Percentiles rank a stretch among this genome's conserved stretches.
phyloP scores from a whole-genome alignment of 2,888 invertebrate species.

The Nomada fabriciana region DNA sequence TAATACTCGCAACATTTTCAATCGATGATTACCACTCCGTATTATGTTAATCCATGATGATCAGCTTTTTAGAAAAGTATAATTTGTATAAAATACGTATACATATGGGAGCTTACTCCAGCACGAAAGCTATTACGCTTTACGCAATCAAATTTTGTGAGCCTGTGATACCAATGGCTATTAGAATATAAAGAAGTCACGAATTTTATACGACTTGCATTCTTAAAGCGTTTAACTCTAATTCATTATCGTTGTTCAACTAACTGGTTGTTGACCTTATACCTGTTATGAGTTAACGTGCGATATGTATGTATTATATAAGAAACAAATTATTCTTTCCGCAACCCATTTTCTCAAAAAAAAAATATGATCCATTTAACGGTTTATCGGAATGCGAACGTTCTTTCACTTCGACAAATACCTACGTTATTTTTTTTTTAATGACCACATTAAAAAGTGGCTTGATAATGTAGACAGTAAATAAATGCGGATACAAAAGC shows the following conservation, averaged over 20 bases:
- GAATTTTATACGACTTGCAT: conserved; percentile 8
- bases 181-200: not conserved
- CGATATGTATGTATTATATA: conserved; percentile 13
- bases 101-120: not conserved
- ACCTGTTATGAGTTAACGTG: conserved; percentile 17
- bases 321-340: conserved; percentile 13
- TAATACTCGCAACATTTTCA: not conserved
- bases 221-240: conserved; percentile 26
- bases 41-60: not conserved
- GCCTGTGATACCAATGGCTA: too few relatives aligned
- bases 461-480: too few relatives aligned
- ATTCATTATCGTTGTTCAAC: conserved; percentile 29
- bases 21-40: not conserved
- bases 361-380: not conserved
- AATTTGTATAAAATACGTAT: not conserved
- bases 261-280: conserved; percentile 43
- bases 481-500: too few relatives aligned
- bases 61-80: too few relatives aligned
- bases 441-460: too few relatives aligned
- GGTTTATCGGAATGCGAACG: not conserved
- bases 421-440: too few relatives aligned
- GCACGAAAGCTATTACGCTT: not conserved
- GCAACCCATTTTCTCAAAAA: not conserved
- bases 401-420: not conserved
- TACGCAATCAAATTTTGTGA: not conserved